These are phyloP conservation scores for Eumerus sabulonum DNA, from an alignment of 2,888 invertebrate genomes.

Conservation along the genomic window DNA sequence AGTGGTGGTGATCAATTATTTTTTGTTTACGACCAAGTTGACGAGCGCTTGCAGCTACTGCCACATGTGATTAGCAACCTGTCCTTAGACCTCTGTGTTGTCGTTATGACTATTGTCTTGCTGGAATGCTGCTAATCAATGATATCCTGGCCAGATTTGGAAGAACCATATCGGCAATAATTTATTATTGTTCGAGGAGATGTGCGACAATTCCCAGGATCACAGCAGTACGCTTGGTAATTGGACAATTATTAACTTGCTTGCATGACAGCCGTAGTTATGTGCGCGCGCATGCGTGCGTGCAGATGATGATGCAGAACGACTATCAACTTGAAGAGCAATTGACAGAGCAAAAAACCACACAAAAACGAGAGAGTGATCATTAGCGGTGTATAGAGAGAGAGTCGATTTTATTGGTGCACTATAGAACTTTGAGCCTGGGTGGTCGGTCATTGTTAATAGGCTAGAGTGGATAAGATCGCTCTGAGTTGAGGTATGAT, in stretches of 20 bases:
- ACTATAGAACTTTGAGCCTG: conserved; percentile 52
- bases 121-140: conserved; percentile 25
- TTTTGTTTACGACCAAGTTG: conserved; percentile 40
- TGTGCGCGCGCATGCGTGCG: conserved; percentile 27
- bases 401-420: conserved; percentile 55
- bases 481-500: conserved; percentile 23
- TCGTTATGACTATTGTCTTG: not conserved
- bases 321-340: too few species aligned
- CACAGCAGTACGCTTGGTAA: conserved; percentile 34
- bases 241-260: conserved; percentile 52
- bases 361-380: conserved; percentile 19
- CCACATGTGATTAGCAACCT: not conserved
- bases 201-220: conserved; percentile 37
- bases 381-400: conserved; percentile 34
- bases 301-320: conserved; percentile 7
- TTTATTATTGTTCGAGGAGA: conserved; percentile 25
- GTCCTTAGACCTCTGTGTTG: conserved; percentile 6
- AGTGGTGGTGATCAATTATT: conserved; percentile 49
- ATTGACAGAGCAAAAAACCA: conserved; percentile 1
- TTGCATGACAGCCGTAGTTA: conserved; percentile 17
- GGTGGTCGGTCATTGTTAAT: conserved; percentile 37
- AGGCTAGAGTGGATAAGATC: conserved; percentile 15
- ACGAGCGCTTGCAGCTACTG: conserved; percentile 10
- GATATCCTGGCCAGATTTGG: conserved; percentile 56
- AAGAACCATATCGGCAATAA: conserved; percentile 29